These are phyloP conservation scores for Melieria omissa DNA, from an alignment of 2,888 invertebrate genomes.

Conservation along the genomic window DNA sequence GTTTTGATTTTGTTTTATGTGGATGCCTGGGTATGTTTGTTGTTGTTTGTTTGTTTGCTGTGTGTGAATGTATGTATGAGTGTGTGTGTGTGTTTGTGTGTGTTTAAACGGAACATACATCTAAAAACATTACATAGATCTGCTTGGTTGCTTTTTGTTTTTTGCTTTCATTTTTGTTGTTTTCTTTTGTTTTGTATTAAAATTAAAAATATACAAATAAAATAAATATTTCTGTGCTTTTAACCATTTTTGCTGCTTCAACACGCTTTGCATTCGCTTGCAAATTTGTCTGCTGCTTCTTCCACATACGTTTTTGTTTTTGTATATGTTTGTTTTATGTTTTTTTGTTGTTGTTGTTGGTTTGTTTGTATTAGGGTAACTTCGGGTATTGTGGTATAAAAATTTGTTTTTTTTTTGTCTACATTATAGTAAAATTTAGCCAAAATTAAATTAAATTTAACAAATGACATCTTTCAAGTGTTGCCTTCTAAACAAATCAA, in stretches of 20 bases:
- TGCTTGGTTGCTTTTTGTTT: slow-evolving; percentile 24
- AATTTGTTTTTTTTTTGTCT: no score
- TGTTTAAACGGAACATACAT: slow-evolving; percentile 62
- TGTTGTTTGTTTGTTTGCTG: background rate
- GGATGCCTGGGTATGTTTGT: background rate
- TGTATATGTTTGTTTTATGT: slow-evolving; percentile 20
- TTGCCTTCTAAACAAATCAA: no score
- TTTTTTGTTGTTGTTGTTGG: slow-evolving; percentile 18
- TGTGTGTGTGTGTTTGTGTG: slow-evolving; percentile 11
- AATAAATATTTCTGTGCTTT: slow-evolving; percentile 56
- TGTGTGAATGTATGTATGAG: background rate
- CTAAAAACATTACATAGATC: slow-evolving; percentile 41
- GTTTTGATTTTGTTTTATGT: slow-evolving; percentile 2
- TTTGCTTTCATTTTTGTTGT: slow-evolving; percentile 32
- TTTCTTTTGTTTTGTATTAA: slow-evolving; percentile 48
- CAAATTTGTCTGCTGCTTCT: background rate
- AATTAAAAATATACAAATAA: slow-evolving; percentile 54
- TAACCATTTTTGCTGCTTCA: slow-evolving; percentile 6
- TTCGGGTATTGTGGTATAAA: no score
- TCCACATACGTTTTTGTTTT: slow-evolving; percentile 8
- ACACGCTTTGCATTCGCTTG: background rate
- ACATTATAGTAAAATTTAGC: no score
- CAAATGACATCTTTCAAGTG: no score
- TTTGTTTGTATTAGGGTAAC: slow-evolving; percentile 16
- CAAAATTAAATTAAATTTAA: no score